A percentile compares a stretch with the other conserved stretches of the same genome.
Conservation (phyloP, 2,113 vertebrate species). For the Crypturellus undulatus region DNA sequence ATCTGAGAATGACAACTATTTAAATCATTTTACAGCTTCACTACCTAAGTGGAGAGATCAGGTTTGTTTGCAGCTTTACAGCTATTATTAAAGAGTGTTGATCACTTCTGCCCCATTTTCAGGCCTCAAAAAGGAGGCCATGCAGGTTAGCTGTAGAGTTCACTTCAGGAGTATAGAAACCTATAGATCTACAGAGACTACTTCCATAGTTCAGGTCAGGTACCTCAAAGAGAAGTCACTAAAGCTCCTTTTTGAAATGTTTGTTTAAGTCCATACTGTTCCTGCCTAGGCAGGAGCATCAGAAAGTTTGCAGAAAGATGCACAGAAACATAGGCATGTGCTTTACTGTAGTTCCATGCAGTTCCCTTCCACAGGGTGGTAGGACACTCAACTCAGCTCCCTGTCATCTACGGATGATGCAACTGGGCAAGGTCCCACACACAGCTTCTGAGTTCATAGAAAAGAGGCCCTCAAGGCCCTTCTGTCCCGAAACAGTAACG, state of each 20-base stretch:
- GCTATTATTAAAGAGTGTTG: constrained; percentile 15
- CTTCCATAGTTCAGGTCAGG: neutral
- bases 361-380: fast-evolving
- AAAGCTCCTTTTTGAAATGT: neutral
- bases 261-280: neutral
- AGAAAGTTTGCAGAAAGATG: neutral
- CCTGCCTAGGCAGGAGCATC: neutral
- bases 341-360: neutral
- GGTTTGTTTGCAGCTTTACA: constrained; percentile 24
- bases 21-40: constrained; percentile 31
- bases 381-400: neutral
- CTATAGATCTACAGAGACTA: neutral
- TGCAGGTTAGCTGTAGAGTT: neutral
- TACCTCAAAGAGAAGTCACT: neutral
- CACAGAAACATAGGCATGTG: neutral
- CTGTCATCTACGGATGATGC: neutral
- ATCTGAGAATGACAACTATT: constrained; percentile 54
- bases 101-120: neutral
- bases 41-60: constrained; percentile 26
- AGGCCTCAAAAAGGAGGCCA: neutral
- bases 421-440: neutral
- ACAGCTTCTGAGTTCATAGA: neutral
- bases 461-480: neutral
- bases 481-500: neutral
- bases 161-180: neutral